These are phyloP conservation scores for Prenolepis imparis DNA, from an alignment of 2,888 invertebrate genomes.

Conservation along the genomic window DNA sequence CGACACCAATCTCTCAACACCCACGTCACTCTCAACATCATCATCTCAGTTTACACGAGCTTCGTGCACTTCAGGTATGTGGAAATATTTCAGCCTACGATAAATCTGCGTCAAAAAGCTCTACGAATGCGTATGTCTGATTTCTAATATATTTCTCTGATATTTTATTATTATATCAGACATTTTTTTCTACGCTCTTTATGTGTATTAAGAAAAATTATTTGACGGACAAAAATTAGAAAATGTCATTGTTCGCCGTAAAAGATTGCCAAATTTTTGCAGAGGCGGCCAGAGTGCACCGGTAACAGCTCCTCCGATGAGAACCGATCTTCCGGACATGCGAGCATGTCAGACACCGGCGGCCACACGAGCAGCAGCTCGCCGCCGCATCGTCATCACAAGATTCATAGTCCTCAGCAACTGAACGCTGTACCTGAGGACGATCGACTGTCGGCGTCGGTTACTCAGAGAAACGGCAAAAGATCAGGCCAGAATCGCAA, in stretches of 20 bases:
- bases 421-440: constrained; percentile 88
- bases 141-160: not conserved
- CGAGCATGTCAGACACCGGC: constrained; percentile 97
- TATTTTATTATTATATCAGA: not conserved
- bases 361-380: constrained; percentile 88
- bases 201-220: not conserved
- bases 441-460: constrained; percentile 90
- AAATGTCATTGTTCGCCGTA: constrained; percentile 17
- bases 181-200: not conserved
- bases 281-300: constrained; percentile 89
- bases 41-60: constrained; percentile 89
- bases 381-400: constrained; percentile 87
- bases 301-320: constrained; percentile 95
- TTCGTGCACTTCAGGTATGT: constrained; percentile 88
- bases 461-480: constrained; percentile 89
- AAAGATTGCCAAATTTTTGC: constrained; percentile 60
- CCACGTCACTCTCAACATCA: constrained; percentile 87
- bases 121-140: not conserved
- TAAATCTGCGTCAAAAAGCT: not conserved
- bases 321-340: constrained; percentile 96
- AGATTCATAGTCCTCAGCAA: constrained; percentile 87
- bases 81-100: constrained; percentile 7
- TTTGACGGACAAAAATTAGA: not conserved
- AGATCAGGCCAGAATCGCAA: constrained; percentile 89
- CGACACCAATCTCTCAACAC: constrained; percentile 84